Conservation (phyloP, 2,888 invertebrate genomes). For the Acleris emargana region DNA sequence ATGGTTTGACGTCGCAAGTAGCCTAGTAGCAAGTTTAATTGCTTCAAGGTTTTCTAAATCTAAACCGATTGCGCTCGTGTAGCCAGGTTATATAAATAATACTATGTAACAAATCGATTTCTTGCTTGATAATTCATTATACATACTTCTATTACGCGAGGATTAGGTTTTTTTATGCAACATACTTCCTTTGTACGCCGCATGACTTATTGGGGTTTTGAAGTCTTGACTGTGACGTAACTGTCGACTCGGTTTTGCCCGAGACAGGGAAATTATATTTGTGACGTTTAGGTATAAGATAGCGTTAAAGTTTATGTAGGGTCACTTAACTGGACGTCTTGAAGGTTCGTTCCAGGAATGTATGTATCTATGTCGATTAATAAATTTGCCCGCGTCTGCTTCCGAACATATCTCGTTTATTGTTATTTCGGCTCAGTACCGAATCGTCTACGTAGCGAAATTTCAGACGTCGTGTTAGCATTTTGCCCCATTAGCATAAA, state of each 20-base stretch:
- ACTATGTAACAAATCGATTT: constrained; percentile 17
- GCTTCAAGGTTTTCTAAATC: constrained; percentile 3
- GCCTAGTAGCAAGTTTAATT: not conserved
- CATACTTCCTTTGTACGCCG: not conserved
- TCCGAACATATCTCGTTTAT: too few relatives aligned
- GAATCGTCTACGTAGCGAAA: too few relatives aligned
- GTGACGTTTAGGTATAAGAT: too few relatives aligned
- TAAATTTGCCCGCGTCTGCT: too few relatives aligned
- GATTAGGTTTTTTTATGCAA: constrained; percentile 13
- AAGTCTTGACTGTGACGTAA: constrained; percentile 3
- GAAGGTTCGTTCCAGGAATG: too few relatives aligned
- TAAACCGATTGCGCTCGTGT: constrained; percentile 21
- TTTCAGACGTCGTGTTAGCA: too few relatives aligned
- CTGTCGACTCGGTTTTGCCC: constrained; percentile 5
- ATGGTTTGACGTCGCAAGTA: not conserved
- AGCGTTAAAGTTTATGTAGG: too few relatives aligned
- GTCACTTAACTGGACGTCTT: too few relatives aligned
- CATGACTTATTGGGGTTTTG: not conserved
- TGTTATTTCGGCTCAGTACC: too few relatives aligned
- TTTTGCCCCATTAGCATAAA: too few relatives aligned
- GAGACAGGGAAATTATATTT: not conserved
- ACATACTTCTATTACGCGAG: constrained; percentile 18
- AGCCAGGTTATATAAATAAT: constrained; percentile 11
- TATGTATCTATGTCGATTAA: too few relatives aligned
- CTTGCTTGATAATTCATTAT: constrained; percentile 25